Conservation (phyloP, 2,113 vertebrate species). For the Puffinus mauretanicus region DNA sequence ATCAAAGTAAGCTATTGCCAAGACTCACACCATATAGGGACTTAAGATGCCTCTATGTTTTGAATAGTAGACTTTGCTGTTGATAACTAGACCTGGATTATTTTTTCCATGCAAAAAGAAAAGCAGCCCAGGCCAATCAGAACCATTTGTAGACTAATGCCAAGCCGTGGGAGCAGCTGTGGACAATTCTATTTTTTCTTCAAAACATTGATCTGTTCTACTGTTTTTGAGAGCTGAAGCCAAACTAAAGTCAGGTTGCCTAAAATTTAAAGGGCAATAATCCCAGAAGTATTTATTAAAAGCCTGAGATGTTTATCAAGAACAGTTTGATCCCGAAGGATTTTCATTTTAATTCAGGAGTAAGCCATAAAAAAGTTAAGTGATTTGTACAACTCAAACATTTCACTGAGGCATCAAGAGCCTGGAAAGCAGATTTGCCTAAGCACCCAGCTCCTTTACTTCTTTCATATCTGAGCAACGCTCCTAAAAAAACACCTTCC, state of each 20-base stretch:
- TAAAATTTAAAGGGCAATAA: not conserved
- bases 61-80: not conserved
- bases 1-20: not conserved
- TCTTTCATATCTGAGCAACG: not conserved
- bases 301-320: not conserved
- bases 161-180: not conserved
- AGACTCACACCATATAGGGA: not conserved
- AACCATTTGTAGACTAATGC: not conserved
- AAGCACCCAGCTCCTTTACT: not conserved
- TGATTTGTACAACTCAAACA: not conserved
- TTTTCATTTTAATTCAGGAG: not conserved
- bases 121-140: not conserved
- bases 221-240: not conserved
- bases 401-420: not conserved
- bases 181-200: not conserved
- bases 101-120: not conserved
- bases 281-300: not conserved
- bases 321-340: not conserved
- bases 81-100: not conserved
- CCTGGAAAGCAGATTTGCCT: not conserved
- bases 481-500: no score
- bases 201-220: not conserved
- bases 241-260: not conserved
- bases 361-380: not conserved
- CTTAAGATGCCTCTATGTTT: not conserved